Percentiles rank a stretch among this genome's conserved stretches.
These are phyloP conservation scores for Pelodiscus sinensis DNA, from an alignment of 2,113 vertebrate genomes.

Conservation along the genomic window DNA sequence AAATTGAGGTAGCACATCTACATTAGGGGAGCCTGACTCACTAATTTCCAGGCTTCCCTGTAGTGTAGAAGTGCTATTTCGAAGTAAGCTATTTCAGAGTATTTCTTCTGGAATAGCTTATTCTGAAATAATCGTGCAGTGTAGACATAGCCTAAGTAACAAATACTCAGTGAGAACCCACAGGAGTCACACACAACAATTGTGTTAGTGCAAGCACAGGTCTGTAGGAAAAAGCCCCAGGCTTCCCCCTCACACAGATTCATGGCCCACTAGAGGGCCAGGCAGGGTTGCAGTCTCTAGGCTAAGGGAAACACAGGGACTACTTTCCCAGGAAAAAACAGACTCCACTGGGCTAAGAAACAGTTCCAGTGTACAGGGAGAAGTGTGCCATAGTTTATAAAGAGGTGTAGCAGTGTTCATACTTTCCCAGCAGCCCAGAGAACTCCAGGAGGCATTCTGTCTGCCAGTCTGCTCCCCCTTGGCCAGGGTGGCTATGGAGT, in stretches of 20 bases:
- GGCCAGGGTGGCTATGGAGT: background rate
- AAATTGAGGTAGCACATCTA: too few species aligned
- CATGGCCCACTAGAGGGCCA: background rate
- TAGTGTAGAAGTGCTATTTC: too few species aligned
- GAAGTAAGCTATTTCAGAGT: too few species aligned
- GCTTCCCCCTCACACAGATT: background rate
- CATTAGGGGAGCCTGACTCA: too few species aligned
- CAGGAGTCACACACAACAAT: background rate
- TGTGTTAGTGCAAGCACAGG: background rate
- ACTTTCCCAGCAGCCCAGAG: background rate
- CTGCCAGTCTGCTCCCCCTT: background rate
- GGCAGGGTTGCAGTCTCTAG: too few species aligned
- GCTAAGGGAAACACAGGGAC: background rate
- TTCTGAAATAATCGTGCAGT: too few species aligned
- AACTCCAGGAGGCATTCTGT: background rate
- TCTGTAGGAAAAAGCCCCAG: background rate
- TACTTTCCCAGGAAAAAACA: background rate
- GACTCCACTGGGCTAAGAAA: background rate
- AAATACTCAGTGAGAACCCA: too few species aligned
- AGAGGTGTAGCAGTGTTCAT: background rate
- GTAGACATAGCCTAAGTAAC: too few species aligned
- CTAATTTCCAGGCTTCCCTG: too few species aligned
- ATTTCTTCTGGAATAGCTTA: too few species aligned
- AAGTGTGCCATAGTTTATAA: background rate
- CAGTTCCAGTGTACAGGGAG: accelerated